Base-by-base conservation (phyloP, 2,888 invertebrate species). In the Physocephala rufipes region DNA sequence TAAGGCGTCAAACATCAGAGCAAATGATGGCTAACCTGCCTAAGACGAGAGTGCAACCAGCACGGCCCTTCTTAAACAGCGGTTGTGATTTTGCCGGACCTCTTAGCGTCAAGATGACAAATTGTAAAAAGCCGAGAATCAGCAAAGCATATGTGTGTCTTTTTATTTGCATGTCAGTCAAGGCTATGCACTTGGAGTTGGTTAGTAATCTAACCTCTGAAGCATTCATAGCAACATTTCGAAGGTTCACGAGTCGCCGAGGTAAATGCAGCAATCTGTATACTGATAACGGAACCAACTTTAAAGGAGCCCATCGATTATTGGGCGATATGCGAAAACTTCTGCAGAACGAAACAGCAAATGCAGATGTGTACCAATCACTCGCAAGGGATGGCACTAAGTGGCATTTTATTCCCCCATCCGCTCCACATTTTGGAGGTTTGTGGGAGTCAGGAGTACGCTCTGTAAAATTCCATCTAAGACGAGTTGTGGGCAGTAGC, bases 221-320 rank as follows among this genome's bases (percentile, higher is more conserved):
- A 15, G 74, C 74, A 12, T 77, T 77, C 21, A 61, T 76, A 19
- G 76, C 73, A 1, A 73, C 75, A 15, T 74, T 74, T 21, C 64
- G 70, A 19, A 47, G 76, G 53, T 74, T 76, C 55, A 53, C 73
- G 0, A 28, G 67, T 7, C 62, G 76, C 7, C 69, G 75, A n/a
- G 73, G 72, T 15, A 15, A 67, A 7, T 76, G 75, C 45, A 64
- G 65, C 1, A 36, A 71, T 9, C 3, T 76, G 0, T 73, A 70
- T 55, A 72, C 69, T 0, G 74, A 74, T 16, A 67, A 68, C n/a
- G 71, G 71, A 3, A 79, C 78, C 30, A 74, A 67, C 59, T 72
- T 74, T 59, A 51, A 70, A 15, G 72, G 73, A 19, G 73, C 73
- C 16, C 24, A 24, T 15, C 61, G 62, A 15, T 51, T 55, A 63